Conservation (phyloP, 2,888 invertebrate genomes). For the Melanostoma scalare region DNA sequence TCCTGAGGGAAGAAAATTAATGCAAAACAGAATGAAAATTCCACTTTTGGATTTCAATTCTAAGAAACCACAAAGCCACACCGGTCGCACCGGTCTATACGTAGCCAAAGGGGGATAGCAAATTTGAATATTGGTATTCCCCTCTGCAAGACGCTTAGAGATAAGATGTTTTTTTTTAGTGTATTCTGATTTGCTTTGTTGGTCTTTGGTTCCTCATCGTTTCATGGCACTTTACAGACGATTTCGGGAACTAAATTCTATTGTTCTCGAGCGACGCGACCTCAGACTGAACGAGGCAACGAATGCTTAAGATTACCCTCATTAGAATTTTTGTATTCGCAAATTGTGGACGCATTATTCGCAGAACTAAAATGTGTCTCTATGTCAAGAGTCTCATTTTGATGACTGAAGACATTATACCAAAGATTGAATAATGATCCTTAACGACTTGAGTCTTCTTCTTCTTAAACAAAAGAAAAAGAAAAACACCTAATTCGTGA, state of each 20-base stretch:
- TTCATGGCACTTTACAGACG: conserved; percentile 29
- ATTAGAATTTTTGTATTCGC: too few relatives aligned
- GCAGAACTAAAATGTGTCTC: too few relatives aligned
- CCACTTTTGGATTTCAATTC: conserved; percentile 31
- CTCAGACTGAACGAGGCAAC: too few relatives aligned
- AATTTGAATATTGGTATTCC: conserved; percentile 43
- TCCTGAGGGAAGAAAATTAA: conserved; percentile 13
- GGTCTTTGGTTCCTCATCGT: conserved; percentile 10
- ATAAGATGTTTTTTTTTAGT: background rate
- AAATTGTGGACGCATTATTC: too few relatives aligned
- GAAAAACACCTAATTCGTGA: too few relatives aligned
- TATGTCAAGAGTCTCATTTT: too few relatives aligned
- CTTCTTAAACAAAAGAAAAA: too few relatives aligned
- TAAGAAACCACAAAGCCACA: conserved; percentile 35
- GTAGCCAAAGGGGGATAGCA: conserved; percentile 16
- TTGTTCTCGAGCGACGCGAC: conserved; percentile 1
- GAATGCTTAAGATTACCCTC: too few relatives aligned
- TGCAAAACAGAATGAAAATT: conserved; percentile 25
- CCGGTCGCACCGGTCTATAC: background rate
- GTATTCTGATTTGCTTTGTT: conserved; percentile 6
- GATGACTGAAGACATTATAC: too few relatives aligned
- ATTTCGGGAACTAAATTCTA: conserved; percentile 27
- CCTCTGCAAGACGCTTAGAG: conserved; percentile 17
- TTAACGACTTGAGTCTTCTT: too few relatives aligned
- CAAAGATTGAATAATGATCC: too few relatives aligned